Evolutionary conservation across 2,888 invertebrate species (phyloP).

Genomic region (Meloe dianella): DNA sequence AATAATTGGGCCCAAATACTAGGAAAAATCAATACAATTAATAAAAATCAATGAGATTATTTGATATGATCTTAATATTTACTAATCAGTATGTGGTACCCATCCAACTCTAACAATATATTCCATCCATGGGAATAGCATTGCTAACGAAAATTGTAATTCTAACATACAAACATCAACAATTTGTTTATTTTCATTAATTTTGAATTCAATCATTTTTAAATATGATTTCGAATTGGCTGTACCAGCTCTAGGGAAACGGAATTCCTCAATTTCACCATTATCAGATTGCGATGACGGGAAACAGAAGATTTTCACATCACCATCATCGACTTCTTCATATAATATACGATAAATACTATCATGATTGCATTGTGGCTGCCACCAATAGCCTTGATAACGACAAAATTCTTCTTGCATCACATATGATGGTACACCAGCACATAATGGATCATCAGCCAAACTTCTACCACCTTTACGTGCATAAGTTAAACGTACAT

Average conservation of each 20-base stretch:
- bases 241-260: conserved; percentile 88
- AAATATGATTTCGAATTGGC: conserved; percentile 89
- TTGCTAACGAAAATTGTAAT: conserved; percentile 75
- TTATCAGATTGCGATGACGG: conserved; percentile 81
- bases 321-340: conserved; percentile 87
- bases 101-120: conserved; percentile 95
- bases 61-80: too few relatives aligned
- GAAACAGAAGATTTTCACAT: conserved; percentile 90
- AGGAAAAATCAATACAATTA: conserved; percentile 43
- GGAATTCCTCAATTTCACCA: conserved; percentile 83
- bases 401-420: conserved; percentile 98
- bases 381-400: conserved; percentile 99
- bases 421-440: conserved; percentile 97
- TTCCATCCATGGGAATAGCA: conserved; percentile 91
- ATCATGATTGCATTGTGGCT: conserved; percentile 66
- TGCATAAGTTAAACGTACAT: conserved; percentile 74
- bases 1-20: conserved; percentile 93
- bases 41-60: too few relatives aligned
- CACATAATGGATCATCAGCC: conserved; percentile 83
- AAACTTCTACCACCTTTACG: conserved; percentile 72
- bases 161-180: conserved; percentile 78
- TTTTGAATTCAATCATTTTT: conserved; percentile 81
- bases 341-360: conserved; percentile 75
- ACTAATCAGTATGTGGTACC: conserved; percentile 91
- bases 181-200: conserved; percentile 71